Conservation (phyloP, 2,888 invertebrate genomes). For the Patella pellucida region DNA sequence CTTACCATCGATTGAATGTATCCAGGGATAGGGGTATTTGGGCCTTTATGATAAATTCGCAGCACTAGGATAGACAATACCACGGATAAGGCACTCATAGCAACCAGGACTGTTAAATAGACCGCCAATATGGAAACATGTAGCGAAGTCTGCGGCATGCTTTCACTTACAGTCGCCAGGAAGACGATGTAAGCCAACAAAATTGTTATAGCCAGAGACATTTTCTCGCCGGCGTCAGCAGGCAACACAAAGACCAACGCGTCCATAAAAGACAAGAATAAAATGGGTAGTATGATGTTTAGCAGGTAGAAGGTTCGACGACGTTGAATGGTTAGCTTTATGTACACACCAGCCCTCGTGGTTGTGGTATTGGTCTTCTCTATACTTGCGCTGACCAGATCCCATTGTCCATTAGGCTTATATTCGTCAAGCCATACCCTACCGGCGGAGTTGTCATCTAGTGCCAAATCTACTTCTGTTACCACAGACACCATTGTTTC, state of each 20-base stretch:
- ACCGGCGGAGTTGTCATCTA: not conserved
- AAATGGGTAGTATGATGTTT: conserved; percentile 31
- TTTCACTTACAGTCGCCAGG: conserved; percentile 32
- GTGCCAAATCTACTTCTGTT: conserved; percentile 22
- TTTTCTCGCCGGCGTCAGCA: conserved; percentile 33
- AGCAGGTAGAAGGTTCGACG: conserved; percentile 30
- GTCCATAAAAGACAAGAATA: conserved; percentile 29
- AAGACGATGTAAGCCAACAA: conserved; percentile 35
- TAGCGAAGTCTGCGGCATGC: conserved; percentile 29
- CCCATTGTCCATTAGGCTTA: conserved; percentile 30
- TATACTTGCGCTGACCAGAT: conserved; percentile 16
- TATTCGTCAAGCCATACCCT: conserved; percentile 14
- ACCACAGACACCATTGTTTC: conserved; percentile 10
- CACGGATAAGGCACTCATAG: conserved; percentile 23
- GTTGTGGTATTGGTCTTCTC: not conserved
- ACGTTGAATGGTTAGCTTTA: conserved; percentile 26
- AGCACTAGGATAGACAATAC: conserved; percentile 29
- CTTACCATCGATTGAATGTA: no score
- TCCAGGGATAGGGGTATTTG: conserved; percentile 14
- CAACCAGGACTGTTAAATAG: conserved; percentile 23
- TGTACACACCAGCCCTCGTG: not conserved
- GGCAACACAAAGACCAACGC: conserved; percentile 32
- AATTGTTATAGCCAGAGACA: conserved; percentile 29
- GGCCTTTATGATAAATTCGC: conserved; percentile 21
- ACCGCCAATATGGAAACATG: conserved; percentile 30